Conservation (phyloP, 1,140 invertebrate genomes). For the Megalopta genalis region DNA sequence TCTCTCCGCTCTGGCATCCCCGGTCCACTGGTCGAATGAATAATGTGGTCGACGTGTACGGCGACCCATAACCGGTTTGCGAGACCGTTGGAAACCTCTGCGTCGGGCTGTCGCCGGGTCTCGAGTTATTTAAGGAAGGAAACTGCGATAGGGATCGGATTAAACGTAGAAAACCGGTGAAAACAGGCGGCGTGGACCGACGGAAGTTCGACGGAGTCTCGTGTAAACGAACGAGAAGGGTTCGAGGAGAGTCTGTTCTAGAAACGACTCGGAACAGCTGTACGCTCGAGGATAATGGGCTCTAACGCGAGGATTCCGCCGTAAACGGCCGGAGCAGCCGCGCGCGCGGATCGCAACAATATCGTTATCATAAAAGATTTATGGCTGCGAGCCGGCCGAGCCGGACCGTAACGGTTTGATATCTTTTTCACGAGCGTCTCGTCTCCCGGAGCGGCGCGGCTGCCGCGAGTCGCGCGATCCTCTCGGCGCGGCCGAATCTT, state of each 20-base stretch:
- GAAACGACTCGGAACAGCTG: constrained; percentile 2
- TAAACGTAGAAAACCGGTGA: too few species aligned
- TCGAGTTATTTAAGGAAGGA: too few species aligned
- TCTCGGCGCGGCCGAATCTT: too few species aligned
- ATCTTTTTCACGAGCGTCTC: constrained; percentile 24
- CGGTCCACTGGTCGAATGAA: constrained; percentile 55
- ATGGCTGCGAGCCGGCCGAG: constrained; percentile 4
- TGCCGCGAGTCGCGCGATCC: not conserved
- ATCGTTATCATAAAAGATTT: constrained; percentile 35
- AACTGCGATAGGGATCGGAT: too few species aligned
- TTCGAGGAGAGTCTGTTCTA: too few species aligned
- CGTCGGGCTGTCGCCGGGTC: not conserved
- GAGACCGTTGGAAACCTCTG: constrained; percentile 14
- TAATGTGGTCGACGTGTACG: constrained; percentile 49
- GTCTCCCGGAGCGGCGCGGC: not conserved
- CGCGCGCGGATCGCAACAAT: constrained; percentile 18
- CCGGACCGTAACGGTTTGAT: constrained; percentile 9
- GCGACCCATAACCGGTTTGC: constrained; percentile 37
- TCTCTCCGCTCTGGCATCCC: constrained; percentile 28
- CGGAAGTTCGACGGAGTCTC: not conserved
- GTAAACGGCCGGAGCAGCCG: not conserved
- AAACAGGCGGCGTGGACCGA: too few species aligned
- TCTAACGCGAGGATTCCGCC: constrained; percentile 1
- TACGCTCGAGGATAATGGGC: constrained; percentile 10
- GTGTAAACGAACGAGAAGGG: too few species aligned